phyloP scores from a whole-genome alignment of 2,113 vertebrate species.

The Axis porcinus region DNA sequence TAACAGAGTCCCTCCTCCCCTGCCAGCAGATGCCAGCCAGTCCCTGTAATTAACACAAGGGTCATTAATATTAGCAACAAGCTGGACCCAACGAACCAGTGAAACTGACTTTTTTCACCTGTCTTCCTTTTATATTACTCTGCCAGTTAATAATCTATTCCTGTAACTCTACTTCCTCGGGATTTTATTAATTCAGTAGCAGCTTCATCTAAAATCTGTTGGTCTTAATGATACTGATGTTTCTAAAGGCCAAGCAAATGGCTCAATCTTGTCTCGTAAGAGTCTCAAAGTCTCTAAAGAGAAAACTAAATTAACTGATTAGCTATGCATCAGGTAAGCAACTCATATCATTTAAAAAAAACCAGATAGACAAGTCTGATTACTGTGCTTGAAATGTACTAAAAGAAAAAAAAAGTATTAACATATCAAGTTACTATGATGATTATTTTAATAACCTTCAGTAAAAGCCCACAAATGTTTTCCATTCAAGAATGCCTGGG shows the following conservation, averaged over 20 bases:
- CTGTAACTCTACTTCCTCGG: neutral
- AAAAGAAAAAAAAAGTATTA: neutral
- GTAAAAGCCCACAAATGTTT: conserved; percentile 13
- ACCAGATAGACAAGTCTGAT: conserved; percentile 34
- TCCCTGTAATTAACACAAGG: conserved; percentile 12
- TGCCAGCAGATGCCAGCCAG: conserved; percentile 28
- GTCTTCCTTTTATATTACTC: neutral
- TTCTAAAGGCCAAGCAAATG: conserved; percentile 58
- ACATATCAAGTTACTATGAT: neutral
- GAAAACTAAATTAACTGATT: conserved; percentile 29
- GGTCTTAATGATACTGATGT: conserved; percentile 25
- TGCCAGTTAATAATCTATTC: neutral
- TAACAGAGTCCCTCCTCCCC: neutral
- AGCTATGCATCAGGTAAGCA: conserved; percentile 44
- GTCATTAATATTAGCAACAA: neutral
- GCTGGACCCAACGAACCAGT: neutral
- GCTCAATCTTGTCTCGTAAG: conserved; percentile 53
- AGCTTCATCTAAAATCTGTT: conserved; percentile 68
- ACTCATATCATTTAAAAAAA: conserved; percentile 39
- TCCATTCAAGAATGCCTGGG: neutral
- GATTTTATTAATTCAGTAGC: conserved; percentile 52
- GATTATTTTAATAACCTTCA: conserved; percentile 4
- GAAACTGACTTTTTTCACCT: neutral
- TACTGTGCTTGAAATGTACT: conserved; percentile 55
- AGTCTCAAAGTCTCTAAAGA: conserved; percentile 52